phyloP scores from a whole-genome alignment of 2,888 invertebrate species.

The Conistra vaccinii region DNA sequence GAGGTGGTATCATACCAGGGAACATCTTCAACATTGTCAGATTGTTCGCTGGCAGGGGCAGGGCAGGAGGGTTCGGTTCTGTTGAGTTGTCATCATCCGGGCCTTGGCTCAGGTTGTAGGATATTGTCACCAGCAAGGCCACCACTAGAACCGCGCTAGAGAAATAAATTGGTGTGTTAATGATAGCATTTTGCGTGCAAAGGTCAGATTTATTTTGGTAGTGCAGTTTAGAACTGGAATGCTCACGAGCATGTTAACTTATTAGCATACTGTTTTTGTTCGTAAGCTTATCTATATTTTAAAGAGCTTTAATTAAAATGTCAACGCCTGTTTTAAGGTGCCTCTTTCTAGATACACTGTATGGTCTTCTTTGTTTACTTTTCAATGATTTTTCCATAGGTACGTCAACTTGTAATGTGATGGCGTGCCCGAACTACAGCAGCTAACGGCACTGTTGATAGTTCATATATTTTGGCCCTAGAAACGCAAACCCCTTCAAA shows the following conservation, averaged over 20 bases:
- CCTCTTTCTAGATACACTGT: background rate
- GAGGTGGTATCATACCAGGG: conserved; percentile 42
- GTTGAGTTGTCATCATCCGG: conserved; percentile 68
- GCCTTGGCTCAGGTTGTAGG: conserved; percentile 84
- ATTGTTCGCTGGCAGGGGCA: conserved; percentile 47
- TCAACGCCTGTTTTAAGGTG: background rate
- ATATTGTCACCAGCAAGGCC: conserved; percentile 88
- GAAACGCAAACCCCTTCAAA: background rate
- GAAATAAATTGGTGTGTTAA: conserved; percentile 1
- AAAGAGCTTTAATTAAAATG: background rate
- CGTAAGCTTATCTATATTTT: background rate
- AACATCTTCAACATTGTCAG: conserved; percentile 53
- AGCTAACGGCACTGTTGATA: background rate
- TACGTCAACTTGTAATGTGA: background rate
- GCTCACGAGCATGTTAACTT: background rate
- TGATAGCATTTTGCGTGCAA: background rate
- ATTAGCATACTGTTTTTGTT: conserved; percentile 2
- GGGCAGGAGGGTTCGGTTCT: conserved; percentile 22
- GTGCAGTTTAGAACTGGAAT: background rate
- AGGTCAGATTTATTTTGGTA: background rate
- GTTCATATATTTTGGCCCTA: background rate
- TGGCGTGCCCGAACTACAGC: background rate
- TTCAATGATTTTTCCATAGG: background rate
- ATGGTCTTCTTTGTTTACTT: background rate
- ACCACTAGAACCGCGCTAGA: conserved; percentile 88